Evolutionary conservation across 2,888 invertebrate genomes (phyloP).

Genomic region (Sepioteuthis lessoniana): DNA sequence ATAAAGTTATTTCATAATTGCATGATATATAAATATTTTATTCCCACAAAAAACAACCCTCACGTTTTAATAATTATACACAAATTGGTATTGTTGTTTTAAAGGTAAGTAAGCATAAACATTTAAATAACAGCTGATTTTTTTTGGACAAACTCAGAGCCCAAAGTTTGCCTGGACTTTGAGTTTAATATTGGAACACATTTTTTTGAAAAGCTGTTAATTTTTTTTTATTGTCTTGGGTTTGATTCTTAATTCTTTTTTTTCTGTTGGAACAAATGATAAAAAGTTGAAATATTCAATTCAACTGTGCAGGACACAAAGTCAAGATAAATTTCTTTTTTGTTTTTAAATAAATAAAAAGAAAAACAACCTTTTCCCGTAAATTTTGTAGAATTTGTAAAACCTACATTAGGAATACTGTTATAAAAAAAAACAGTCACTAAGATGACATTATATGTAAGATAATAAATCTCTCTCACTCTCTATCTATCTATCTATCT

Average conservation of each 20-base stretch:
- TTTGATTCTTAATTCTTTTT: neutral
- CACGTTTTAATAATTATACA: neutral
- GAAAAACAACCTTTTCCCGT: neutral
- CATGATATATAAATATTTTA: constrained; percentile 33
- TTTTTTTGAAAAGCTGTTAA: neutral
- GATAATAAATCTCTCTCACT: neutral
- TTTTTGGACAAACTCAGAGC: neutral
- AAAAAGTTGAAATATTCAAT: neutral
- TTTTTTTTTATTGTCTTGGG: neutral
- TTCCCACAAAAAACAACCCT: neutral
- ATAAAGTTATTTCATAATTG: neutral
- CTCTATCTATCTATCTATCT: neutral
- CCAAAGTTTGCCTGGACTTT: neutral
- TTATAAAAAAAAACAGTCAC: neutral
- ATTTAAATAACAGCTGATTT: neutral
- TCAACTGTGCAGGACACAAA: neutral
- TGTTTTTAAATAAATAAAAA: neutral
- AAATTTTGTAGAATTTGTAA: neutral
- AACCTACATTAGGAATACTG: neutral
- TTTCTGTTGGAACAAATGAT: neutral
- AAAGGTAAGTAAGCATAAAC: neutral
- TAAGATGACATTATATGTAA: constrained; percentile 13
- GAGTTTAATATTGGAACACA: neutral
- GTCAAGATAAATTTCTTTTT: neutral
- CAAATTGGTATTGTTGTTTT: constrained; percentile 2